These are phyloP conservation scores for Eupithecia inturbata DNA, from an alignment of 2,888 invertebrate genomes.

Conservation along the genomic window DNA sequence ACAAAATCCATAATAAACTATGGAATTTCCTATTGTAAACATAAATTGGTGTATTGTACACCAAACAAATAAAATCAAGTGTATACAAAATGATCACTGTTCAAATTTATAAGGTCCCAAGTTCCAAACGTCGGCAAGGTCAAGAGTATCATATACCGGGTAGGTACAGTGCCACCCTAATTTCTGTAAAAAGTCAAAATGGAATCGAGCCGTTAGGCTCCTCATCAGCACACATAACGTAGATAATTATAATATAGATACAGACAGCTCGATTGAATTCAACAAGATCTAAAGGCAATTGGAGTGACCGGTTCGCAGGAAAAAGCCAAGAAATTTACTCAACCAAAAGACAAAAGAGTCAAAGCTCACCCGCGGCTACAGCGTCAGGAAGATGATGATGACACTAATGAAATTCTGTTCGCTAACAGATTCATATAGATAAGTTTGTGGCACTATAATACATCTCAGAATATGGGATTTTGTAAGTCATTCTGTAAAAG, in stretches of 20 bases:
- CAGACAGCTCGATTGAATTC: too few relatives aligned
- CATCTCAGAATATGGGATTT: neutral
- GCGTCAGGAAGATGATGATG: neutral
- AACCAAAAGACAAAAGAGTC: too few relatives aligned
- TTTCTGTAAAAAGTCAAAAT: neutral
- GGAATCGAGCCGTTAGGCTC: neutral
- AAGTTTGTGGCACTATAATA: neutral
- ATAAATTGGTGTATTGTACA: constrained; percentile 31
- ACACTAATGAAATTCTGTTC: too few relatives aligned
- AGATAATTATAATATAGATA: too few relatives aligned
- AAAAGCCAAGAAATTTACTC: neutral
- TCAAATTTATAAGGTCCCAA: constrained; percentile 11
- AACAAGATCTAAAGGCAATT: neutral
- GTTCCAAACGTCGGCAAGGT: constrained; percentile 17
- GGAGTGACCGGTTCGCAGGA: neutral
- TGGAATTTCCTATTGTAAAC: constrained; percentile 15
- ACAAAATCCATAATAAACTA: constrained; percentile 5
- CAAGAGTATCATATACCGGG: constrained; percentile 6
- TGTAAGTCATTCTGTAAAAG: constrained; percentile 2
- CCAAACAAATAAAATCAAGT: constrained; percentile 25
- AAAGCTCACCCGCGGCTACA: neutral
- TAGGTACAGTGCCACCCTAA: neutral
- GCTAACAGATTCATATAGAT: neutral
- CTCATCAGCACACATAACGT: too few relatives aligned
- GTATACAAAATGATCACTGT: constrained; percentile 23